Evolutionary conservation across 2,113 vertebrate genomes (phyloP), one percentile per base, ranked within the genome.

Genomic region (Pseudorasbora parva): DNA sequence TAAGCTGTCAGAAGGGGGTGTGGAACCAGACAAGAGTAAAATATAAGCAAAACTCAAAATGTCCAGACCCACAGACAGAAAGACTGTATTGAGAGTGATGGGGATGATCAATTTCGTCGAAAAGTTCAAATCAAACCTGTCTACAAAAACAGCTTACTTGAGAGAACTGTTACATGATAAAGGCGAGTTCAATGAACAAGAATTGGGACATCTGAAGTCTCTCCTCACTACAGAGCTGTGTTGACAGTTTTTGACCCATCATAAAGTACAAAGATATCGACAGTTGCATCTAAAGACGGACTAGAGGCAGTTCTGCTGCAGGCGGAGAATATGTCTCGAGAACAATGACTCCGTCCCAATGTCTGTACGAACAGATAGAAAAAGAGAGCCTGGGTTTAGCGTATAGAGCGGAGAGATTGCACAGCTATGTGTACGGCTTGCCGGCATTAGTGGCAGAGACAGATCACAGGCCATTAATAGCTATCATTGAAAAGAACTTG

Each of bases 381-480:
- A 72, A 72, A 25, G 43, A 72, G 6, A 15, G 43, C 69, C 2
- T 72, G n/a, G 69, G 69, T 5, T 72, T 47, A 3, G 69, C 47
- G 43, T 72, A 47, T 72, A 43, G n/a, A 47, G 41, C 47, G 69
- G 11, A 47, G 21, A 72, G 12, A 25, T 72, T 72, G 15, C n/a
- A 47, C 6, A 8, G 69, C 21, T 72, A 25, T 72, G n/a, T 47
- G 11, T 51, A 73, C 43, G 62, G 83, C 27, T 47, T 85, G 41
- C 64, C 79, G 14, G 72, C n/a, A 21, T 78, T 85, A 83, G 85
- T 86, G 1, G 83, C 89, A 54, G 89, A 88, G 64, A 74, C 45
- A 1, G 45, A 74, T 51, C 27, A 45, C n/a, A 59, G 33, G 17
- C 21, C 62, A 78, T 51, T 86, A 47, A 74, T 83, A 10, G 15